Percentiles rank a stretch among this genome's conserved stretches.
Conservation (phyloP, 2,797 vertebrate species). For the Myotis daubentonii region DNA sequence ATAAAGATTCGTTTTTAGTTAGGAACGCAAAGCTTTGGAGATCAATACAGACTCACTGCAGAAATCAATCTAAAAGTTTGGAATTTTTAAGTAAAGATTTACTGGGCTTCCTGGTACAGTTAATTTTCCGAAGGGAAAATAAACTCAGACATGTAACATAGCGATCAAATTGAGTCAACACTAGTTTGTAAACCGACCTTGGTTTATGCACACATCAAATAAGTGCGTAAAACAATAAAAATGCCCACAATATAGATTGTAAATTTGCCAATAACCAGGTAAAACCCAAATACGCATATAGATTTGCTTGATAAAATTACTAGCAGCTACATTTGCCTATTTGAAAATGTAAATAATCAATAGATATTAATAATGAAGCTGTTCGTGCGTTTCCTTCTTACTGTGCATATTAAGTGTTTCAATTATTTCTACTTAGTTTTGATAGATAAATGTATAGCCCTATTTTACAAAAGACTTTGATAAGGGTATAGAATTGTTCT, state of each 20-base stretch:
- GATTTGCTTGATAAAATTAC: constrained; percentile 83
- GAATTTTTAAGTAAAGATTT: constrained; percentile 92
- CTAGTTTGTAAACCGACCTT: constrained; percentile 84
- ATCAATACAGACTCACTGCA: constrained; percentile 88
- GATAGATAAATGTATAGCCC: constrained; percentile 87
- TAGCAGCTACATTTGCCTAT: constrained; percentile 83
- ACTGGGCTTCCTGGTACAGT: constrained; percentile 86
- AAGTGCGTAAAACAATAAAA: constrained; percentile 83
- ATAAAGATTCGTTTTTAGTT: constrained; percentile 91
- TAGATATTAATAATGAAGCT: constrained; percentile 88
- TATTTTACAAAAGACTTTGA: constrained; percentile 81
- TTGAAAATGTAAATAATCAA: constrained; percentile 89
- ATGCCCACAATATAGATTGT: constrained; percentile 80
- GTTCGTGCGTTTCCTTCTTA: constrained; percentile 86
- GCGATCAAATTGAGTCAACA: constrained; percentile 86
- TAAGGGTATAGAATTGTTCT: constrained; percentile 82
- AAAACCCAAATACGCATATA: constrained; percentile 84
- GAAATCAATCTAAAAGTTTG: constrained; percentile 91
- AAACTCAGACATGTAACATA: constrained; percentile 84
- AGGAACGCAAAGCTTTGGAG: constrained; percentile 89
- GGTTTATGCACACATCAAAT: constrained; percentile 81
- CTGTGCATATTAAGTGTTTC: constrained; percentile 88
- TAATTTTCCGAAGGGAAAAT: constrained; percentile 86
- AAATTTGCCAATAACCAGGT: constrained; percentile 88
- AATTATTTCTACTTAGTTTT: constrained; percentile 89